Evolutionary conservation across 1,140 invertebrate species (phyloP).

Genomic region (Heliothis subflexa): DNA sequence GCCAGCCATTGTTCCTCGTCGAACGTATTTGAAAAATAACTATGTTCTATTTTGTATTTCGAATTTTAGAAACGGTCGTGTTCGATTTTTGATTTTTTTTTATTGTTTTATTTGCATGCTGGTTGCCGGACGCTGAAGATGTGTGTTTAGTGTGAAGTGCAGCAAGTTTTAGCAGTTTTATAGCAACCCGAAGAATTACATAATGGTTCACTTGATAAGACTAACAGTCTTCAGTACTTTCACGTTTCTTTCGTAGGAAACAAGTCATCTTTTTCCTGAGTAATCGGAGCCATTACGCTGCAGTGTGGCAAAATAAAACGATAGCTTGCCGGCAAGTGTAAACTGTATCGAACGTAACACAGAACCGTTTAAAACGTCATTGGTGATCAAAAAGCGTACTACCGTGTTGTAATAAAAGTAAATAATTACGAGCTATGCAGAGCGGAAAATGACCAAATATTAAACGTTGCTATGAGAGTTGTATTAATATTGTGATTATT

Average conservation of each 20-base stretch:
- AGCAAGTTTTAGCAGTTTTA: background rate
- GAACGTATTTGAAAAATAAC: constrained; percentile 27
- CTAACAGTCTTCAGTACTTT: background rate
- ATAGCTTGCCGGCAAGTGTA: constrained; percentile 1
- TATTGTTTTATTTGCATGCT: constrained; percentile 4
- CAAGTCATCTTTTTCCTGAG: background rate
- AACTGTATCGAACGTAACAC: constrained; percentile 31
- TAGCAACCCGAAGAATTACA: background rate
- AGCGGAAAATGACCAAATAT: constrained; percentile 46
- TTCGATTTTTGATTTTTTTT: constrained; percentile 2
- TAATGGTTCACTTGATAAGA: background rate
- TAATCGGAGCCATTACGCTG: background rate
- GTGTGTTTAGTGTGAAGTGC: constrained; percentile 17
- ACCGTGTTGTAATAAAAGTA: constrained; percentile 45
- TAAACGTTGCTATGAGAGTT: constrained; percentile 14
- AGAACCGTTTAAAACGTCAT: constrained; percentile 42
- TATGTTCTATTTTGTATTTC: constrained; percentile 37
- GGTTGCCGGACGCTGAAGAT: background rate
- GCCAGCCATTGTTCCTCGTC: constrained; percentile 32
- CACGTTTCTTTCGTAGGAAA: background rate
- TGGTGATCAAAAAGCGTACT: constrained; percentile 47
- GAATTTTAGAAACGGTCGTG: constrained; percentile 13
- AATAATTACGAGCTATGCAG: constrained; percentile 30
- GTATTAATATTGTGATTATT: constrained; percentile 41
- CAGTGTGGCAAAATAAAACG: constrained; percentile 11